A percentile compares a stretch with the other conserved stretches of the same genome.
phyloP scores from a whole-genome alignment of 92 coral and sea anemone genomes.

The Zoanthus sociatus region DNA sequence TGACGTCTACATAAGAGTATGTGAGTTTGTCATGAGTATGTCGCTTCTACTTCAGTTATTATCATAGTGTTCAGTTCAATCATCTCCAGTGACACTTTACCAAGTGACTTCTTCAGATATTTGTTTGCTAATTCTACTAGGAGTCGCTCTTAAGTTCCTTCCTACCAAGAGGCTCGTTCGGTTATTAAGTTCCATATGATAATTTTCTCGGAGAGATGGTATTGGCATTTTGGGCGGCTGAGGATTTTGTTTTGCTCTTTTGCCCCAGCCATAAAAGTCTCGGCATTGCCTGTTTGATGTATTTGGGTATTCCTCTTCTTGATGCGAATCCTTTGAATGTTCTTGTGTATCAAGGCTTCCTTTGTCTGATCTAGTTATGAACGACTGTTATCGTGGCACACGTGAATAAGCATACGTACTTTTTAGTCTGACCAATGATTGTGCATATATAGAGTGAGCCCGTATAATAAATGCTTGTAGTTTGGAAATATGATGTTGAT shows the following conservation, averaged over 20 bases:
- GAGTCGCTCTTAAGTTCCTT: neutral
- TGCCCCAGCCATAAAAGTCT: constrained; percentile 39
- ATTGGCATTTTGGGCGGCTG: neutral
- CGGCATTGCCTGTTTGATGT: constrained; percentile 41
- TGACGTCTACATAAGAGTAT: constrained; percentile 24
- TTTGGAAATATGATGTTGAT: neutral
- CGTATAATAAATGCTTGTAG: neutral
- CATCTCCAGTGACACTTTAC: constrained; percentile 7
- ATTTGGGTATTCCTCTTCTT: constrained; percentile 49
- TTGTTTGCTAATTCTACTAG: constrained; percentile 18
- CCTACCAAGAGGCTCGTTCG: neutral
- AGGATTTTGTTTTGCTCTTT: constrained; percentile 9
- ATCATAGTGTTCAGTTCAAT: constrained; percentile 7
- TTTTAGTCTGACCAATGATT: neutral
- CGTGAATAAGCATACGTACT: neutral
- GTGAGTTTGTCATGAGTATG: neutral
- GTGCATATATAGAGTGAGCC: constrained; percentile 1
- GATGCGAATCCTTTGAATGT: constrained; percentile 32
- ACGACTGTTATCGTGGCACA: neutral
- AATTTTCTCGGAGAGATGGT: neutral
- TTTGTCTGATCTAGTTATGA: neutral
- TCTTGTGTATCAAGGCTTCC: constrained; percentile 41
- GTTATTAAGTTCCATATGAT: neutral
- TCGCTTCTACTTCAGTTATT: constrained; percentile 27
- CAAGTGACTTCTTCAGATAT: constrained; percentile 30